These are phyloP conservation scores for Equus quagga DNA, from an alignment of 2,113 vertebrate species.

Conservation along the genomic window DNA sequence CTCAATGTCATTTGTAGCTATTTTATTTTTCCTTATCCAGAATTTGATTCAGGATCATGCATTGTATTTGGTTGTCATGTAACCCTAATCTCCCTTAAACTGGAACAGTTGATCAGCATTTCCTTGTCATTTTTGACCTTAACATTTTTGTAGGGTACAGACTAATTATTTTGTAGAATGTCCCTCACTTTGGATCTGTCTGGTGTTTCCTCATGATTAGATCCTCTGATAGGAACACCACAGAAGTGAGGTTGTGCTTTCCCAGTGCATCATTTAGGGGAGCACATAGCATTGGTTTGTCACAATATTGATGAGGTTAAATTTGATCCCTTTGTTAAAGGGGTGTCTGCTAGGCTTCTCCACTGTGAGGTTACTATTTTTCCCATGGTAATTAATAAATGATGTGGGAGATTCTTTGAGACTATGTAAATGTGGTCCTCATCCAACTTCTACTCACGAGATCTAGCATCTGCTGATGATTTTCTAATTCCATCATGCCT, in stretches of 20 bases:
- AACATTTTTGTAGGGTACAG: neutral
- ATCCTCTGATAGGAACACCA: neutral
- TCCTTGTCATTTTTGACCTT: neutral
- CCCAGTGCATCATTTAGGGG: neutral
- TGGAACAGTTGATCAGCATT: neutral
- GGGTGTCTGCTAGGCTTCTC: neutral
- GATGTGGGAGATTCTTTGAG: neutral
- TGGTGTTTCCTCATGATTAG: neutral
- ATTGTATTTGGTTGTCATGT: neutral
- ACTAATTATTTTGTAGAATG: neutral
- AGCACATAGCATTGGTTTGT: neutral
- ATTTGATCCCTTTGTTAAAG: slow-evolving; percentile 1
- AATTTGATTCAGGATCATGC: neutral
- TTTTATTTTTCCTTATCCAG: neutral
- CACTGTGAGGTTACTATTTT: neutral
- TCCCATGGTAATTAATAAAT: neutral
- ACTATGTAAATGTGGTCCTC: neutral
- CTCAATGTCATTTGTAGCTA: neutral
- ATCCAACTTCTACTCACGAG: neutral
- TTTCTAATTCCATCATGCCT: slow-evolving; percentile 23
- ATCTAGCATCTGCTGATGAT: neutral
- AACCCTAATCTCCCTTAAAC: neutral
- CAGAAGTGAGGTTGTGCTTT: neutral
- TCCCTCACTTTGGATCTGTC: neutral
- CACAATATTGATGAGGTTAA: neutral